These are phyloP conservation scores for Orientallactaga sibirica DNA, from an alignment of 2,797 vertebrate genomes.

Conservation along the genomic window DNA sequence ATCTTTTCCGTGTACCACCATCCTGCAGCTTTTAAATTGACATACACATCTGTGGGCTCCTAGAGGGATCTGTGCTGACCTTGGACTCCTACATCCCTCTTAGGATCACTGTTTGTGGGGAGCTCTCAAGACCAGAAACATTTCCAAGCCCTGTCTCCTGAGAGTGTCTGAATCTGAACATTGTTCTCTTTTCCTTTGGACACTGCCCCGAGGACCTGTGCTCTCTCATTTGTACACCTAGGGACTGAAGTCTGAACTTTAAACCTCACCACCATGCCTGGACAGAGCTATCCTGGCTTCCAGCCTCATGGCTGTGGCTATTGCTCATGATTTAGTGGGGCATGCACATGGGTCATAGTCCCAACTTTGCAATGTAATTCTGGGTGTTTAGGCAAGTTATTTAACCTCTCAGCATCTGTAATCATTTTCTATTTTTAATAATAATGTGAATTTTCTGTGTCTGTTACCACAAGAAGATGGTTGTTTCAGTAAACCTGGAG, in stretches of 20 bases:
- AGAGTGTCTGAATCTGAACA: neutral
- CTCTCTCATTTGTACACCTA: neutral
- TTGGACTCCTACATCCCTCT: neutral
- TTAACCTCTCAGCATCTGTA: neutral
- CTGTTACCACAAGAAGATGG: neutral
- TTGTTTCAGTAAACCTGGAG: neutral
- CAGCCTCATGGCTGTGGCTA: neutral
- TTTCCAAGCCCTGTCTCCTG: neutral
- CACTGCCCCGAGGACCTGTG: neutral
- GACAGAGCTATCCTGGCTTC: neutral
- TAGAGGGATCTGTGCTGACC: neutral
- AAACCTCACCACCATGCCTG: neutral
- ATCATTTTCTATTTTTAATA: constrained; percentile 16
- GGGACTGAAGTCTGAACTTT: neutral
- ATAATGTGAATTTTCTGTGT: neutral
- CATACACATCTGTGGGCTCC: neutral
- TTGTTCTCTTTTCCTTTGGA: neutral
- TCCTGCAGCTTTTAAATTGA: neutral
- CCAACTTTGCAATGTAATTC: neutral
- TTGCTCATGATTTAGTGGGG: fast-evolving
- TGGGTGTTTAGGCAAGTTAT: neutral
- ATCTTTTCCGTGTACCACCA: neutral
- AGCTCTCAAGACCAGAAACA: neutral
- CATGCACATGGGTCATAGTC: neutral
- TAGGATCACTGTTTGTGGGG: neutral